phyloP scores from a whole-genome alignment of 1,140 invertebrate genomes.

The Lanistes nyassanus region DNA sequence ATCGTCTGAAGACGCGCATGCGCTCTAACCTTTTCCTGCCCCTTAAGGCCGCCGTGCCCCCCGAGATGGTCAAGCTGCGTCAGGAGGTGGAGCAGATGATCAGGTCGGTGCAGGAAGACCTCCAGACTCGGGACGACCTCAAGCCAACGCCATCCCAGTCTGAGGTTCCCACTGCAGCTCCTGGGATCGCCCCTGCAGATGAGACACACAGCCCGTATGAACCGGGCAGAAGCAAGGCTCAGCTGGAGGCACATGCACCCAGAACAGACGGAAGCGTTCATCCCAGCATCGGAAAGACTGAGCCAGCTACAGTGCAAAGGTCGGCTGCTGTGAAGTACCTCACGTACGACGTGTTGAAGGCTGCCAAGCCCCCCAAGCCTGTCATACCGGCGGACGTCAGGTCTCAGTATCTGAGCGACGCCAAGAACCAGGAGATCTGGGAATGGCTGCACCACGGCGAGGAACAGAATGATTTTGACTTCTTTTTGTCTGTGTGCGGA shows the following conservation, averaged over 20 bases:
- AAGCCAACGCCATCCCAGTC: neutral
- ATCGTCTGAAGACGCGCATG: conserved; percentile 38
- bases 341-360: conserved; percentile 49
- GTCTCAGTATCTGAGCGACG: conserved; percentile 42
- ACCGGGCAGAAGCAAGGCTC: too few relatives aligned
- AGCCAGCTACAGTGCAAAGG: neutral
- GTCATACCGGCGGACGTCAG: conserved; percentile 42
- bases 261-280: too few relatives aligned
- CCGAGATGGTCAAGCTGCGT: conserved; percentile 49
- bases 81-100: conserved; percentile 57
- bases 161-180: too few relatives aligned
- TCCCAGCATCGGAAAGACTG: neutral
- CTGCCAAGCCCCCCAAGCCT: conserved; percentile 44
- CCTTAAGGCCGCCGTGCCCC: conserved; percentile 48
- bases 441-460: conserved; percentile 59
- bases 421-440: conserved; percentile 55
- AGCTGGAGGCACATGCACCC: too few relatives aligned
- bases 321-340: conserved; percentile 32
- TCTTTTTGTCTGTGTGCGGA: conserved; percentile 59
- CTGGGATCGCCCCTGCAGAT: too few relatives aligned
- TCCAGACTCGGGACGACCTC: conserved; percentile 33
- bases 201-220: too few relatives aligned
- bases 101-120: conserved; percentile 46
- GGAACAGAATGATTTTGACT: conserved; percentile 54
- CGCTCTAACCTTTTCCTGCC: conserved; percentile 54